phyloP scores from a whole-genome alignment of 2,797 vertebrate species.

The Dryobates pubescens region DNA sequence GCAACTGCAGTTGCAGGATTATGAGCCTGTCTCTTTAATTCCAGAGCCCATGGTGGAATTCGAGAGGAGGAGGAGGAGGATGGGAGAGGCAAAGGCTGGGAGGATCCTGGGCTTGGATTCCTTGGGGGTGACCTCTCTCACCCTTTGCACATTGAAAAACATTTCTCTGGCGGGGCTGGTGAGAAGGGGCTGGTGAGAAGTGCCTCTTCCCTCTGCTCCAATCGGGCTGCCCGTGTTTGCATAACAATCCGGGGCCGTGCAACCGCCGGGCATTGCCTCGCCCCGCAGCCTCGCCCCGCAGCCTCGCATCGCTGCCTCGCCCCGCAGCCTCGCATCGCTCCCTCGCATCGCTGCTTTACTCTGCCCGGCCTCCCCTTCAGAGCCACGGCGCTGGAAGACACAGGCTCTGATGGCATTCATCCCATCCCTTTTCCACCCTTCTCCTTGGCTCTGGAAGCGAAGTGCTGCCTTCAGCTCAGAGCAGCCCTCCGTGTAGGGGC shows the following conservation, averaged over 20 bases:
- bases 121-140: conserved; percentile 60
- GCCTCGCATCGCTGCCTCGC: not conserved
- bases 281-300: no score
- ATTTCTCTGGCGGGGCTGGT: not conserved
- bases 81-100: conserved; percentile 7
- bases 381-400: not conserved
- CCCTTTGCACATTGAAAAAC: conserved; percentile 48
- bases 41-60: not conserved
- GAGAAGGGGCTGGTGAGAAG: conserved; percentile 18
- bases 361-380: not conserved
- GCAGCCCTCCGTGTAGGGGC: rapidly evolving
- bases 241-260: conserved; percentile 19
- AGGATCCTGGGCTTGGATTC: conserved; percentile 53
- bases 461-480: not conserved
- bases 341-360: not conserved
- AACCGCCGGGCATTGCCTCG: not conserved
- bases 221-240: conserved; percentile 30
- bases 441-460: not conserved
- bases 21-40: conserved; percentile 18
- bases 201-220: conserved; percentile 29
- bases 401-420: not conserved
- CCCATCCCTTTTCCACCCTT: not conserved
- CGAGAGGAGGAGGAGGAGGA: conserved; percentile 5
- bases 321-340: not conserved
- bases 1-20: not conserved